phyloP scores from a whole-genome alignment of 2,113 vertebrate genomes.

The Lepisosteus oculatus region DNA sequence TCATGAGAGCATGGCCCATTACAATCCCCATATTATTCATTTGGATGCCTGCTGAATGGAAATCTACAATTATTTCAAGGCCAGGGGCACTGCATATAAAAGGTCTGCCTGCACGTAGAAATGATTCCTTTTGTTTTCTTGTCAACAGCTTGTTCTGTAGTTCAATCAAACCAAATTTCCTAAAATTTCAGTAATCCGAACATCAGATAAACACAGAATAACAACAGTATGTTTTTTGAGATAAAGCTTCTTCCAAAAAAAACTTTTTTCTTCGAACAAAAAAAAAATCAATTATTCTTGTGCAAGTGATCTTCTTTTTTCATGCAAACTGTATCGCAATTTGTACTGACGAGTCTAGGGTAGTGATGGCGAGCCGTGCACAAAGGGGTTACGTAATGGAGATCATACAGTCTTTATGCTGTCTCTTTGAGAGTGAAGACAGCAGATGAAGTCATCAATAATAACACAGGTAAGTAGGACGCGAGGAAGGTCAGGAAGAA shows the following conservation, averaged over 20 bases:
- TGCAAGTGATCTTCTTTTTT: background rate
- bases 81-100: background rate
- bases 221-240: slow-evolving; percentile 48
- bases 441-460: slow-evolving; percentile 55
- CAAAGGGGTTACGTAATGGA: slow-evolving; percentile 11
- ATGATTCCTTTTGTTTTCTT: slow-evolving; percentile 9
- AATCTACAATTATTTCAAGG: background rate
- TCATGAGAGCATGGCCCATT: slow-evolving; percentile 29
- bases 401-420: slow-evolving; percentile 11
- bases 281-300: slow-evolving; percentile 2
- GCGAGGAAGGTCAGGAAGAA: slow-evolving; percentile 18
- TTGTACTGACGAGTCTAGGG: background rate
- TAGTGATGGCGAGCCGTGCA: slow-evolving; percentile 24
- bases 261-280: slow-evolving; percentile 8
- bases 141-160: slow-evolving; percentile 12
- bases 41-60: background rate
- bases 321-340: background rate
- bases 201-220: slow-evolving; percentile 53
- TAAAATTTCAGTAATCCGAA: slow-evolving; percentile 37
- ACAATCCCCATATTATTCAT: background rate
- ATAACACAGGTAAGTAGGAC: slow-evolving; percentile 51
- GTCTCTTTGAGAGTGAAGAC: slow-evolving; percentile 38
- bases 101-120: slow-evolving; percentile 15
- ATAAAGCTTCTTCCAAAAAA: slow-evolving; percentile 42
- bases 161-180: slow-evolving; percentile 24